A percentile compares a stretch with the other conserved stretches of the same genome.
Conservation (phyloP, 2,888 invertebrate genomes). For the Yponomeuta plumbellus region DNA sequence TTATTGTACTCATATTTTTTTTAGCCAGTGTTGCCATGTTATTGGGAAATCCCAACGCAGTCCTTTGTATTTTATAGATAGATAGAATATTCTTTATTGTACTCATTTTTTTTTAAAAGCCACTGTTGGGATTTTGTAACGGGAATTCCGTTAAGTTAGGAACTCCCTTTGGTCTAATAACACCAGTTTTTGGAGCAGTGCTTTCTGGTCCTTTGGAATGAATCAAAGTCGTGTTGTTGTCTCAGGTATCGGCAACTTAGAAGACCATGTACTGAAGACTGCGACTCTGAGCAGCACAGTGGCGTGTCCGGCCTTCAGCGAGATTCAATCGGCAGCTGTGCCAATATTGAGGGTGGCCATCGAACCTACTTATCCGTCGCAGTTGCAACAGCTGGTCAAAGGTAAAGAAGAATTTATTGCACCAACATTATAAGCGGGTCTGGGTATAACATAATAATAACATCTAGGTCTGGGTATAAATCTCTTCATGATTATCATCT, state of each 20-base stretch:
- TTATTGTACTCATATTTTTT: too few species aligned
- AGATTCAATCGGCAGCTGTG: conserved; percentile 83
- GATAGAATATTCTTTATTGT: too few species aligned
- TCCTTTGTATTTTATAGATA: too few species aligned
- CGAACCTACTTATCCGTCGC: conserved; percentile 88
- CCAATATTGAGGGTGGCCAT: conserved; percentile 96
- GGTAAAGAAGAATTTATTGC: conserved; percentile 44
- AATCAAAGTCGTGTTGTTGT: not conserved
- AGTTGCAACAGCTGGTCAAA: conserved; percentile 83
- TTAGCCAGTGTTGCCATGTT: too few species aligned
- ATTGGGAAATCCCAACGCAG: too few species aligned
- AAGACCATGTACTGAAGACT: conserved; percentile 89
- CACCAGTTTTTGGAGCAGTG: not conserved
- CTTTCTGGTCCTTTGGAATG: not conserved
- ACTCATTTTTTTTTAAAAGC: too few species aligned
- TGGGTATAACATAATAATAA: too few species aligned
- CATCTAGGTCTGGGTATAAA: not conserved
- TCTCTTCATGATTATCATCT: not conserved
- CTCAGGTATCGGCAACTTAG: conserved; percentile 88
- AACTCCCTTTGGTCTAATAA: too few species aligned
- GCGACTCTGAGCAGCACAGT: conserved; percentile 90
- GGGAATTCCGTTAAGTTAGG: too few species aligned
- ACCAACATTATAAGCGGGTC: not conserved
- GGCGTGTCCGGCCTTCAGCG: conserved; percentile 91
- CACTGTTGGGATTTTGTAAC: too few species aligned